Percentiles rank a stretch among this genome's conserved stretches.
Conservation (phyloP, 2,888 invertebrate genomes). For the Plusia festucae region DNA sequence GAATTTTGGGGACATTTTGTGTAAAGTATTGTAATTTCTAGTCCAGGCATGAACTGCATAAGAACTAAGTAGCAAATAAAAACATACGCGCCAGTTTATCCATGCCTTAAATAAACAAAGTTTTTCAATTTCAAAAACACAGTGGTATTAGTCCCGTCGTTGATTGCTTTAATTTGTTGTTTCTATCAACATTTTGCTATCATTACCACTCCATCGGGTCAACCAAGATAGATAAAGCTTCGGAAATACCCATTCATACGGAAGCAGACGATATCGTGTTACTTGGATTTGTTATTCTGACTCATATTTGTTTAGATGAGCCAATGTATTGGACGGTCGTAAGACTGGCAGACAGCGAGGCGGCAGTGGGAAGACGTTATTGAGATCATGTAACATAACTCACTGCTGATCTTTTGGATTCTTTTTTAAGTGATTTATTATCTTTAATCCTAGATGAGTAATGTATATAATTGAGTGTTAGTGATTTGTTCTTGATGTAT, state of each 20-base stretch:
- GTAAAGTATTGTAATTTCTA: too few relatives aligned
- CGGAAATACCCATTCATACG: conserved; percentile 8
- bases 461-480: neutral
- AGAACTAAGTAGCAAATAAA: too few relatives aligned
- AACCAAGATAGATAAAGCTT: conserved; percentile 7
- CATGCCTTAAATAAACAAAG: too few relatives aligned
- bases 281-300: conserved; percentile 17
- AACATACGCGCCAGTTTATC: too few relatives aligned
- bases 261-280: neutral
- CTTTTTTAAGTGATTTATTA: neutral
- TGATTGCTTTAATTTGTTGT: too few relatives aligned
- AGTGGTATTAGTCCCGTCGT: neutral
- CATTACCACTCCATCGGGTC: neutral
- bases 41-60: too few relatives aligned
- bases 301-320: conserved; percentile 31
- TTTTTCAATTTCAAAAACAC: too few relatives aligned
- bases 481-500: too few relatives aligned
- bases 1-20: too few relatives aligned
- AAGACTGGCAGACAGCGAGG: conserved; percentile 35
- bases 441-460: neutral
- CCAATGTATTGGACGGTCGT: conserved; percentile 9
- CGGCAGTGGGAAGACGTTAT: conserved; percentile 6
- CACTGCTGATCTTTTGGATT: neutral
- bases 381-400: neutral
- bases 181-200: neutral